phyloP scores from a whole-genome alignment of 2,888 invertebrate genomes.

The Pyrrhosoma nymphula region DNA sequence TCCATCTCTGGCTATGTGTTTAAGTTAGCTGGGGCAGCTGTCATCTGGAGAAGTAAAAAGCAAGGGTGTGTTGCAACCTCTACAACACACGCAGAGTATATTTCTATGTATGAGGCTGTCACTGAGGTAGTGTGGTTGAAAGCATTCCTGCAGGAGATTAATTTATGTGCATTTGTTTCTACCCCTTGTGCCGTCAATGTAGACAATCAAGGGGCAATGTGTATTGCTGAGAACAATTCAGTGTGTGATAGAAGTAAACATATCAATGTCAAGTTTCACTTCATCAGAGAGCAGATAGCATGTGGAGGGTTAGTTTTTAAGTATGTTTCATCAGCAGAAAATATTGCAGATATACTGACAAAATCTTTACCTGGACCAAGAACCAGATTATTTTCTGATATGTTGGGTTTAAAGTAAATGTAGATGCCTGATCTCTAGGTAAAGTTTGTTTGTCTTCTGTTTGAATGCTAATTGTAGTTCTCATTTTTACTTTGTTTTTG shows the following conservation, averaged over 20 bases:
- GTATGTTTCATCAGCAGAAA: neutral
- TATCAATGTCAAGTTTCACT: slow-evolving; percentile 19
- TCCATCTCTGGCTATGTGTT: slow-evolving; percentile 29
- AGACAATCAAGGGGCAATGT: neutral
- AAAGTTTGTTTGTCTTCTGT: neutral
- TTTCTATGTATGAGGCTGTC: neutral
- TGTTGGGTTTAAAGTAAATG: neutral
- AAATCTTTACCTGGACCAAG: slow-evolving; percentile 11
- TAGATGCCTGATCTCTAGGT: neutral
- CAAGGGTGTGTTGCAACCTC: slow-evolving; percentile 29
- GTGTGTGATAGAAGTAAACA: slow-evolving; percentile 4
- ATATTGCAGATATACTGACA: neutral
- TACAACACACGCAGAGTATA: slow-evolving; percentile 13
- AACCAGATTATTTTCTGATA: neutral
- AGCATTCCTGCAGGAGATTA: neutral
- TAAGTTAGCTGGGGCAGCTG: slow-evolving; percentile 39
- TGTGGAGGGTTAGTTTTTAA: neutral
- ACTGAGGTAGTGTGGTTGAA: slow-evolving; percentile 1
- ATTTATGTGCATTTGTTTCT: neutral
- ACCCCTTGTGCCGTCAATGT: neutral
- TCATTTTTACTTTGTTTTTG: neutral
- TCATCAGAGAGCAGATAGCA: slow-evolving; percentile 9
- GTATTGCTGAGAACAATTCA: slow-evolving; percentile 17
- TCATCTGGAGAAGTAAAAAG: neutral
- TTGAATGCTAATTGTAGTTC: neutral